Percentiles rank a stretch among this genome's conserved stretches.
Conservation (phyloP, 2,113 vertebrate species). For the Mustelus asterias region DNA sequence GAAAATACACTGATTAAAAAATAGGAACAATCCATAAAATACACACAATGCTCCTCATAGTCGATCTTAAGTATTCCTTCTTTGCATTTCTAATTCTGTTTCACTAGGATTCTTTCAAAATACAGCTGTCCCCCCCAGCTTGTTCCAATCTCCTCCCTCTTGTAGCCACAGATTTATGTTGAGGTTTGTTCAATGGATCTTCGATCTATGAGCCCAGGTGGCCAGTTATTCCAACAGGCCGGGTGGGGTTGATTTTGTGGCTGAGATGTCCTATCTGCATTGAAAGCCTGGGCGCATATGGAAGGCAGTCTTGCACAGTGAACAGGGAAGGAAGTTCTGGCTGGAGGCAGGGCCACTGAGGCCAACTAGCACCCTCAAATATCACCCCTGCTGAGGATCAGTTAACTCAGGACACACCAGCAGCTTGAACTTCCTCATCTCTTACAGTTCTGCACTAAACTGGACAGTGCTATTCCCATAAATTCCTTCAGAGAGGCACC, state of each 20-base stretch:
- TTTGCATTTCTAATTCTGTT: not conserved
- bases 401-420: not conserved
- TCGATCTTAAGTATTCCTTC: not conserved
- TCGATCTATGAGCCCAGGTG: not conserved
- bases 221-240: not conserved
- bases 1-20: not conserved
- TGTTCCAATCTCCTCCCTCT: not conserved
- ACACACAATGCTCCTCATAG: too few relatives aligned
- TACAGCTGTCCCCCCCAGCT: not conserved
- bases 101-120: not conserved
- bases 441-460: not conserved
- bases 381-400: not conserved
- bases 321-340: not conserved
- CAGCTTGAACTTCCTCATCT: not conserved
- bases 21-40: not conserved
- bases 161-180: not conserved
- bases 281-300: not conserved
- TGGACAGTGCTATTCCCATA: not conserved
- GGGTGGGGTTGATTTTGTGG: not conserved
- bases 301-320: not conserved
- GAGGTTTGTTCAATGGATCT: not conserved
- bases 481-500: not conserved
- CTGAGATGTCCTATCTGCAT: not conserved
- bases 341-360: not conserved
- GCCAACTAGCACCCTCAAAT: not conserved